Conservation (phyloP, 2,888 invertebrate species). For the Galerucella pusilla region DNA sequence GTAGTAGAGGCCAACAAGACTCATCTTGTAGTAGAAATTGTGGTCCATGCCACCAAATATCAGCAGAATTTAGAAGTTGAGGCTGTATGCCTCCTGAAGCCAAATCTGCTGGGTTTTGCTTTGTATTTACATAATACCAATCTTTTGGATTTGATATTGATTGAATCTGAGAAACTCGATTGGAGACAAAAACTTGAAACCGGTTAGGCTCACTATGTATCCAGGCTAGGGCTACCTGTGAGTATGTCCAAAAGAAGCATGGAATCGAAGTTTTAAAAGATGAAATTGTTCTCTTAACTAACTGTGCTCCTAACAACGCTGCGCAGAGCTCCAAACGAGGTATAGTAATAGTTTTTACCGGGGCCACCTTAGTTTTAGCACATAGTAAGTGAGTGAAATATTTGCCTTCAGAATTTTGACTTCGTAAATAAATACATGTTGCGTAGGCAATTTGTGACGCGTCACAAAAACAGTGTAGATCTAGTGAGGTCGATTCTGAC, state of each 20-base stretch:
- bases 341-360: slow-evolving; percentile 1
- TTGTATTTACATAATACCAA: background rate
- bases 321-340: too few species aligned
- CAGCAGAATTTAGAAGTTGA: background rate
- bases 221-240: too few species aligned
- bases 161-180: background rate
- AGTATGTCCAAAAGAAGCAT: too few species aligned
- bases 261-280: too few species aligned
- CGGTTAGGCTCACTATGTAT: background rate
- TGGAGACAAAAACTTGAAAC: background rate
- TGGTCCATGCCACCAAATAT: background rate
- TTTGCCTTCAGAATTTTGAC: background rate
- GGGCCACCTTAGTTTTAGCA: slow-evolving; percentile 12
- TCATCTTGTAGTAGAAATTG: background rate
- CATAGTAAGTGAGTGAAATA: background rate
- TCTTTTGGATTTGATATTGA: background rate
- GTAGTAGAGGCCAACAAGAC: too few species aligned
- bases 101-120: too few species aligned
- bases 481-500: background rate
- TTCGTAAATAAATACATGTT: slow-evolving; percentile 7
- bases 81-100: background rate
- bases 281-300: too few species aligned
- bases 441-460: background rate
- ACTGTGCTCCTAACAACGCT: too few species aligned
- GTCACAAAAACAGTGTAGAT: background rate